Evolutionary conservation across 2,797 vertebrate species (phyloP).

Genomic region (Natrix natrix): DNA sequence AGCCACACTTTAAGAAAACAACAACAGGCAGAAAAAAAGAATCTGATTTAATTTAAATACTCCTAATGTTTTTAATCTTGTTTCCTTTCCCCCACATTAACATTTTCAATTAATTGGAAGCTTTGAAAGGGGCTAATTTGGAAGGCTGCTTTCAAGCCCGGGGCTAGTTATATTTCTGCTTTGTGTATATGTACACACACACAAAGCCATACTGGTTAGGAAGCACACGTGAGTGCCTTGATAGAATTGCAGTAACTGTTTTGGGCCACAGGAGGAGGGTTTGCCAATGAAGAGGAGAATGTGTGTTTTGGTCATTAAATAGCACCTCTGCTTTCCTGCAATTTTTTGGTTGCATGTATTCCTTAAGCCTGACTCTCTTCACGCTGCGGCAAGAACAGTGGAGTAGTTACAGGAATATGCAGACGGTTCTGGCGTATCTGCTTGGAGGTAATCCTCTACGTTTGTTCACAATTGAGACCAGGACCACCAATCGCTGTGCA

Average conservation of each 20-base stretch:
- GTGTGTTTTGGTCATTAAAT: neutral
- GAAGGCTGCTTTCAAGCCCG: neutral
- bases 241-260: neutral
- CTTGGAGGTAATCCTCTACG: neutral
- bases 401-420: neutral
- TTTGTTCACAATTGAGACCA: no score
- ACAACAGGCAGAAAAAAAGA: neutral
- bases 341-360: neutral
- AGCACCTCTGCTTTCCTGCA: neutral
- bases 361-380: neutral
- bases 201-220: neutral
- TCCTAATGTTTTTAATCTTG: neutral
- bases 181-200: rapidly evolving
- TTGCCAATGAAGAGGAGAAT: neutral
- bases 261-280: neutral
- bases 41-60: neutral
- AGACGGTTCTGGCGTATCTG: neutral
- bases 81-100: neutral
- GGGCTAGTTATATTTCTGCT: neutral
- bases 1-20: neutral
- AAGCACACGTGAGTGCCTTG: neutral
- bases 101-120: neutral
- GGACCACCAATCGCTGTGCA: no score
- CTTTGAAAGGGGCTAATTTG: neutral
- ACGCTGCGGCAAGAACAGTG: neutral